A percentile compares a stretch with the other conserved stretches of the same genome.
phyloP scores from a whole-genome alignment of 2,113 vertebrate species.

The Sula dactylatra region DNA sequence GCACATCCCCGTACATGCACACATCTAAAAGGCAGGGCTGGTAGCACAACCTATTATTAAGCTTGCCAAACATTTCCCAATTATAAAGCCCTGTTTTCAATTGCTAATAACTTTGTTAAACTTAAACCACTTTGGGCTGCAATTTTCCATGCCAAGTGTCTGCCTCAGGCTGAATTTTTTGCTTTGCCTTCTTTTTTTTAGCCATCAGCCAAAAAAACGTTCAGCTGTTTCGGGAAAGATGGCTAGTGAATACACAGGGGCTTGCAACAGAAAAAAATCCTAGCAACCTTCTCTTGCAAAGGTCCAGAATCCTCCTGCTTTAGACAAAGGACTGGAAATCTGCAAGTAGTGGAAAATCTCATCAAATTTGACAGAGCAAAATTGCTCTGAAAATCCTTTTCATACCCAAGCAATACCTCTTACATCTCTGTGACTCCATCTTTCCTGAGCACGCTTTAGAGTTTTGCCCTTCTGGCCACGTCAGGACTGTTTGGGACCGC shows the following conservation, averaged over 20 bases:
- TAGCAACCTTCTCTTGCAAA: background rate
- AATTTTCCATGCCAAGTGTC: constrained; percentile 38
- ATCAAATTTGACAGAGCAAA: background rate
- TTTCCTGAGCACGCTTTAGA: accelerated
- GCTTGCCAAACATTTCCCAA: constrained; percentile 51
- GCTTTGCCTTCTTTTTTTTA: background rate
- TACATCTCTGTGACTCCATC: background rate
- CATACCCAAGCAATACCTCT: background rate
- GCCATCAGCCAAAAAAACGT: background rate
- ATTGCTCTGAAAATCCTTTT: background rate
- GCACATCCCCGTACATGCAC: background rate
- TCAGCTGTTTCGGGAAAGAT: background rate
- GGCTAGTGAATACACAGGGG: background rate
- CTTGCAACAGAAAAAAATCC: background rate
- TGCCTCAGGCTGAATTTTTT: constrained; percentile 39
- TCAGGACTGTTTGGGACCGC: background rate
- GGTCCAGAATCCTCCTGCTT: background rate
- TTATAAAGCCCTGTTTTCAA: constrained; percentile 62
- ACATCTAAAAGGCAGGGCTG: constrained; percentile 17
- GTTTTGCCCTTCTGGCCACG: background rate
- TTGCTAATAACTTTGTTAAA: constrained; percentile 59
- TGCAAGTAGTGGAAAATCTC: background rate
- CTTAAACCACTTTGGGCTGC: constrained; percentile 53
- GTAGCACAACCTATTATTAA: constrained; percentile 41
- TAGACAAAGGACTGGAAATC: background rate